phyloP scores from a whole-genome alignment of 1,140 invertebrate species.

The Cotesia typhae region DNA sequence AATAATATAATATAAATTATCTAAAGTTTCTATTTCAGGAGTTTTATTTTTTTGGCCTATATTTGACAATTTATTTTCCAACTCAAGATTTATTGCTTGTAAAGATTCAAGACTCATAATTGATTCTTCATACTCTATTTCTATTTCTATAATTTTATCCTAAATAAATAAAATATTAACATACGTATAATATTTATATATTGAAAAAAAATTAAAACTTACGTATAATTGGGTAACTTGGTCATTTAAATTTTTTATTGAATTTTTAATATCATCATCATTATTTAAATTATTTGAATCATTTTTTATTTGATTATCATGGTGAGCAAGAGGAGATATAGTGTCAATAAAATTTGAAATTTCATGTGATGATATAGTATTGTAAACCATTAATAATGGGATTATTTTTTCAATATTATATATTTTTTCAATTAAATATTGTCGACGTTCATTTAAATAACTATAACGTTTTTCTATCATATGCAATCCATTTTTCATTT shows the following conservation, averaged over 20 bases:
- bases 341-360: slow-evolving; percentile 51
- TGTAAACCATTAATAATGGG: slow-evolving; percentile 53
- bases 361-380: slow-evolving; percentile 20
- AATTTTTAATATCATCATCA: slow-evolving; percentile 40
- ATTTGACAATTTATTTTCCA: slow-evolving; percentile 42
- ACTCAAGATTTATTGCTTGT: slow-evolving; percentile 48
- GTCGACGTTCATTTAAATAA: slow-evolving; percentile 46
- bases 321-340: slow-evolving; percentile 47
- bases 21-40: slow-evolving; percentile 34
- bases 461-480: slow-evolving; percentile 50
- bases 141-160: slow-evolving; percentile 58
- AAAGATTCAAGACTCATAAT: slow-evolving; percentile 52
- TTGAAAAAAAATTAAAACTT: slow-evolving; percentile 37
- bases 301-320: slow-evolving; percentile 51
- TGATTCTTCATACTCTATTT: slow-evolving; percentile 54
- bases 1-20: too few relatives aligned
- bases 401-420: slow-evolving; percentile 56
- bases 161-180: slow-evolving; percentile 31
- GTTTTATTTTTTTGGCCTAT: slow-evolving; percentile 38
- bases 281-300: too few relatives aligned
- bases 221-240: slow-evolving; percentile 59
- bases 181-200: background rate
- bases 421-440: slow-evolving; percentile 49
- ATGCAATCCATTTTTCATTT: slow-evolving; percentile 37
- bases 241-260: slow-evolving; percentile 42